Conservation (phyloP, 2,797 vertebrate species). For the Bryconaethiops microstoma region DNA sequence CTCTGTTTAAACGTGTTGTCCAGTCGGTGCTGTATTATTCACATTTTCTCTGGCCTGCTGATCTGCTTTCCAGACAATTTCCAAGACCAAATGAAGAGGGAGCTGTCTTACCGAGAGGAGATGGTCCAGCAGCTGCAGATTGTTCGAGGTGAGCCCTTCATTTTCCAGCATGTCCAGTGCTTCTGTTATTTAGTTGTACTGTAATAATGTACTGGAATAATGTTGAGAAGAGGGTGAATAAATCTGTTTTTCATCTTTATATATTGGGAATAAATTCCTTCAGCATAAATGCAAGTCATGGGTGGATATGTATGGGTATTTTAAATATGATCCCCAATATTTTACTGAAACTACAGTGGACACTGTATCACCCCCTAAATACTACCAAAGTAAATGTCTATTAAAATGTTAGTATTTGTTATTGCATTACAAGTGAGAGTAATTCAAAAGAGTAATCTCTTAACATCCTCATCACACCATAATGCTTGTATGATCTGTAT, state of each 20-base stretch:
- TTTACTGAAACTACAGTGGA: not conserved
- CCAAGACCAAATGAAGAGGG: constrained; percentile 99
- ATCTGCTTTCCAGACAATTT: constrained; percentile 89
- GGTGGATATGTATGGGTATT: not conserved
- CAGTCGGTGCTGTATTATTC: not conserved
- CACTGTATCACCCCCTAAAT: too few relatives aligned
- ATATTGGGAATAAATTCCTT: not conserved
- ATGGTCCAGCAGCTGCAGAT: constrained; percentile 99
- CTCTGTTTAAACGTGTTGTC: not conserved
- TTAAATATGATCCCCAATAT: not conserved
- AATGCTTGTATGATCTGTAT: too few relatives aligned
- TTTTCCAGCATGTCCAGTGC: not conserved
- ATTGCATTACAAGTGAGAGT: not conserved
- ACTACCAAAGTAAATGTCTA: not conserved
- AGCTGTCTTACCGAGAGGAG: constrained; percentile 95
- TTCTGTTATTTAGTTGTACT: not conserved
- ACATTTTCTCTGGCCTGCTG: constrained; percentile 24
- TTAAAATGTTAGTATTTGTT: not conserved
- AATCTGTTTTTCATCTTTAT: not conserved
- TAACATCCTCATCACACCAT: too few relatives aligned
- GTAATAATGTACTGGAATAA: not conserved
- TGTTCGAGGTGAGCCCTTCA: constrained; percentile 87
- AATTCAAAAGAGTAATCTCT: not conserved
- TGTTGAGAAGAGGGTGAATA: not conserved
- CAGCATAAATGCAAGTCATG: not conserved